Base-by-base conservation (phyloP, 92 coral and sea anemone species). In the Pocillopora meandrina region DNA sequence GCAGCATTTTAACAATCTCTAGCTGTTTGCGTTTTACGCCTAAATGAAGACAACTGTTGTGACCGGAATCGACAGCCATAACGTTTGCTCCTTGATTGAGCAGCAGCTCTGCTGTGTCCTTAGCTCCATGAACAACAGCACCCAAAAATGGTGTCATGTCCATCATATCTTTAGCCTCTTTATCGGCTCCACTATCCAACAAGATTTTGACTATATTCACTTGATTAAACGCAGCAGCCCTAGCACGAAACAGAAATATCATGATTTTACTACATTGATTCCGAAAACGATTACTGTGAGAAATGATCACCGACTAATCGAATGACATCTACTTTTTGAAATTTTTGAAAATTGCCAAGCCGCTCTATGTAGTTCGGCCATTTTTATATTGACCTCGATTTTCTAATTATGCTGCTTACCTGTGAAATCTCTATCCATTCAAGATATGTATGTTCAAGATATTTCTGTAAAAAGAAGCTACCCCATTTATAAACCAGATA, bases 11-110 rank as follows among this genome's bases (percentile, higher is more conserved):
- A 13, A 94, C 84, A 31, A 90, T 84, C 35, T 82, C 92, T 2
- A 13, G 33, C 58, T 73, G 21, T 17, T 68, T 70, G 60, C 34
- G 12, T 35, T 36, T 75, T 11, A 90, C 93, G 2, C 95, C 98
- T 34, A 89, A 65, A 78, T 94, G 98, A 77, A 94, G 83, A 34
- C 90, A 69, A 72, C 92, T 89, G 65, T 74, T 75, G 7, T 58
- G 74, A 3, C 16, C 17, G 7, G 88, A 63, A 60, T 92, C 92
- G 6, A 59, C 33, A 2, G 93, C 92, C 16, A 82, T 83, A 47
- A 92, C 64, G 78, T 92, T 75, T n/a, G 98, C 95, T 12, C 98
- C 98, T 18, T 71, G 74, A 12, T 94, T 87, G 34, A 94, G 79
- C 52, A 94, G 84, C 34, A 88, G 26, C 18, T 64, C 76, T 2